Conservation (phyloP, 2,797 vertebrate genomes). For the Gymnothorax reevesii region DNA sequence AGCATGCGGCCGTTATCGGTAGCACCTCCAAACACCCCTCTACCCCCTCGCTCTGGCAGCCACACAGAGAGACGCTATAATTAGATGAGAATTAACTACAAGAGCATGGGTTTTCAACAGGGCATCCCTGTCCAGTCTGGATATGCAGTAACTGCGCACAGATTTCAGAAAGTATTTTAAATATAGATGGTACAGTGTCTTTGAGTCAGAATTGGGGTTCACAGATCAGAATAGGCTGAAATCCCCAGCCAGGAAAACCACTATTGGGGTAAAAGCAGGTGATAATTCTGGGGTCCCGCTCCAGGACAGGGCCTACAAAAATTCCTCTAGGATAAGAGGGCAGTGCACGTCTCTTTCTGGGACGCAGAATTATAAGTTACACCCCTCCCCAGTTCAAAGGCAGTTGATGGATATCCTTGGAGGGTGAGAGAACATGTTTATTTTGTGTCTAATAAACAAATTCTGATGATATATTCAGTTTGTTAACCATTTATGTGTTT, state of each 20-base stretch:
- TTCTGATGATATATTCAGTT: not conserved
- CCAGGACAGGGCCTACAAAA: too few species aligned
- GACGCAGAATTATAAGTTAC: too few species aligned
- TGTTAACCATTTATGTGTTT: too few species aligned
- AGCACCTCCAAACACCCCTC: conserved; percentile 23
- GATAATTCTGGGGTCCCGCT: too few species aligned
- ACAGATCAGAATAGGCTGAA: not conserved
- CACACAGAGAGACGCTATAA: conserved; percentile 22
- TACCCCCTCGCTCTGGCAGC: not conserved
- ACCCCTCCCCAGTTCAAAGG: not conserved
- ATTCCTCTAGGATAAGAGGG: too few species aligned
- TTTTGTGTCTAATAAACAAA: not conserved
- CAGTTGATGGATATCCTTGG: not conserved
- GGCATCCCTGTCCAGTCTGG: not conserved
- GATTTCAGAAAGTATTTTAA: not conserved
- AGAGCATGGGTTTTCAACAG: not conserved
- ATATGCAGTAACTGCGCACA: not conserved
- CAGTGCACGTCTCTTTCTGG: too few species aligned
- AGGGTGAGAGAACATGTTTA: not conserved
- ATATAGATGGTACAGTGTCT: not conserved
- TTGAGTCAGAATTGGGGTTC: not conserved
- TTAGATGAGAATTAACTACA: conserved; percentile 19
- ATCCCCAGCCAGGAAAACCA: not conserved
- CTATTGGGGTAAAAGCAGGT: too few species aligned
- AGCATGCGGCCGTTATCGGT: conserved; percentile 36